These are phyloP conservation scores for Tragelaphus imberbis DNA, from an alignment of 2,113 vertebrate genomes.

Conservation along the genomic window DNA sequence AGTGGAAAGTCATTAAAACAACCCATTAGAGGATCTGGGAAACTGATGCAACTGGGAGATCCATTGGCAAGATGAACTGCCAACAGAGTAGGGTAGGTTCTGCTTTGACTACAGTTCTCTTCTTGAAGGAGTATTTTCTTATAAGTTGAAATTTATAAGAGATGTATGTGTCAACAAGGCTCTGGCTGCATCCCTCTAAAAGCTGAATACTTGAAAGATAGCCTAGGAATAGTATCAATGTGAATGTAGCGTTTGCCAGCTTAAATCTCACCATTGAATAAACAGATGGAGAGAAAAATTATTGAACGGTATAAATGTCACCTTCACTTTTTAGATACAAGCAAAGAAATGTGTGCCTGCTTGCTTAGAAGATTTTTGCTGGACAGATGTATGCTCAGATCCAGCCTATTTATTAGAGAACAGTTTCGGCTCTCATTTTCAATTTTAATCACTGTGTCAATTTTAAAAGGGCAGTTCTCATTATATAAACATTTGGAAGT, in stretches of 20 bases:
- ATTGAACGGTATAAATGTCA: conserved; percentile 66
- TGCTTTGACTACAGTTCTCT: not conserved
- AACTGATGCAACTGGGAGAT: not conserved
- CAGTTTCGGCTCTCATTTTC: conserved; percentile 34
- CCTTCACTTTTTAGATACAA: conserved; percentile 57
- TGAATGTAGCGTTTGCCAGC: conserved; percentile 42
- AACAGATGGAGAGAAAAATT: conserved; percentile 65
- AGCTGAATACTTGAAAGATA: conserved; percentile 36
- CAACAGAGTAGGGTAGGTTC: not conserved
- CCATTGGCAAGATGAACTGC: not conserved
- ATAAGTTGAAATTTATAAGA: conserved; percentile 1
- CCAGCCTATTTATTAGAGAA: conserved; percentile 68
- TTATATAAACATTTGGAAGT: conserved; percentile 68
- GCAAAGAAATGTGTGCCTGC: conserved; percentile 30
- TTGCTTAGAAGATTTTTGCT: conserved; percentile 47
- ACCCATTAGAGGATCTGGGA: not conserved
- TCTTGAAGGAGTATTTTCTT: not conserved
- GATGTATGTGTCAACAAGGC: not conserved
- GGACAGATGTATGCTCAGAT: conserved; percentile 67
- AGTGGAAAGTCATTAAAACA: not conserved
- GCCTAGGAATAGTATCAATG: not conserved
- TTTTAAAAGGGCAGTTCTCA: conserved; percentile 62
- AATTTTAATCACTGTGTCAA: conserved; percentile 35
- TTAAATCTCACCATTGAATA: conserved; percentile 60
- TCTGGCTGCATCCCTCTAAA: conserved; percentile 4